Evolutionary conservation across 2,888 invertebrate genomes (phyloP), one percentile per base, ranked within the genome.

Genomic region (Sialis fuliginosa): DNA sequence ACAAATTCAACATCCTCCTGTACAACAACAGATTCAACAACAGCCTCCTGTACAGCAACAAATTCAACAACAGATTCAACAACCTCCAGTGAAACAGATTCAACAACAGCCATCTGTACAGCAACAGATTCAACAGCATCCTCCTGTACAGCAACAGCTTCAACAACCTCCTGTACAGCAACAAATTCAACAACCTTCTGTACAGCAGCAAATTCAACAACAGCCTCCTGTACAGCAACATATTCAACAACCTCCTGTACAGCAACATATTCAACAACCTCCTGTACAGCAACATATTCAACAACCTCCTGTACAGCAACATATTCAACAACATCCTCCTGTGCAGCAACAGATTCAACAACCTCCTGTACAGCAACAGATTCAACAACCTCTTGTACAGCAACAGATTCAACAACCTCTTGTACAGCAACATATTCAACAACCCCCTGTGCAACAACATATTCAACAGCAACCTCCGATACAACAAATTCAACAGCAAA

Each of bases 331-430:
- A 13, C 50, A 22, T 22, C 22, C 2, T 22, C 22, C 2, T 22
- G 22, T 22, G 4, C 22, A 22, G 22, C 22, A 22, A 22, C 22
- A 22, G 22, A 22, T 22, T 22, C 22, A 22, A 22, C 22, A 22
- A 22, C 22, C 22, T 22, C 4, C 22, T 22, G 22, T 22, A 2
- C 22, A 22, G 22, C 22, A 22, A 22, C 22, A 22, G 2, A 22
- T 4, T 22, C 22, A 22, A 4, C 22, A 22, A 22, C 22, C 2
- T 22, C 22, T 22, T 2, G 2, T 22, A 22, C 22, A 22, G 4
- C 51, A 55, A 1, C 57, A 60, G 45, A 61, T 22, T 60, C 39
- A 60, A 58, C 48, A 48, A 49, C 5, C 57, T 57, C 37, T 53
- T 54, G 37, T 52, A 53, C 51, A 53, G 42, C 45, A 39, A 32